These are phyloP conservation scores for Bufo bufo DNA, from an alignment of 2,113 vertebrate genomes.

Conservation along the genomic window DNA sequence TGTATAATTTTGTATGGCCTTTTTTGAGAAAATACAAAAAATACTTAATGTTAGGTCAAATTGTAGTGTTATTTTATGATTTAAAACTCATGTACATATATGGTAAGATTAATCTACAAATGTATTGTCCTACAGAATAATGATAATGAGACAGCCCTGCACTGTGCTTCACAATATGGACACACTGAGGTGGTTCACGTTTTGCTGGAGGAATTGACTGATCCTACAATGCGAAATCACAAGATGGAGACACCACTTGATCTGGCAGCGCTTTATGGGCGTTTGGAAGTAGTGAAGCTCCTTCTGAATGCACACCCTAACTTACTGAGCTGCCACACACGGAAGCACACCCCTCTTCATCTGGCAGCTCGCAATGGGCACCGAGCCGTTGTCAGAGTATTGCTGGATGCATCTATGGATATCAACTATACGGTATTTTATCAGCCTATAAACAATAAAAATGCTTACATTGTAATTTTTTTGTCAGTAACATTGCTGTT, in stretches of 20 bases:
- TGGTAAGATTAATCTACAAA: background rate
- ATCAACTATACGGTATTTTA: slow-evolving; percentile 91
- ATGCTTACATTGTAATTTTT: too few species aligned
- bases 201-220: slow-evolving; percentile 93
- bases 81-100: background rate
- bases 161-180: slow-evolving; percentile 96
- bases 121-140: slow-evolving; percentile 82
- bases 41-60: too few species aligned
- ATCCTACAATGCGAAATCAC: slow-evolving; percentile 98
- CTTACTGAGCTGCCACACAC: slow-evolving; percentile 90
- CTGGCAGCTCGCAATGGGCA: slow-evolving; percentile 94
- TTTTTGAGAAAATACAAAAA: too few species aligned
- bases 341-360: slow-evolving; percentile 94
- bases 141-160: slow-evolving; percentile 96
- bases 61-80: background rate
- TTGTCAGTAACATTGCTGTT: background rate
- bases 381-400: slow-evolving; percentile 88
- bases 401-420: slow-evolving; percentile 94
- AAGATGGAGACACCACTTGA: slow-evolving; percentile 96
- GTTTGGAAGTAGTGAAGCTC: slow-evolving; percentile 96
- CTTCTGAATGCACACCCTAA: slow-evolving; percentile 94
- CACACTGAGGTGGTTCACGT: slow-evolving; percentile 92
- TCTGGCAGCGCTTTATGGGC: slow-evolving; percentile 90
- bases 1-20: too few species aligned
- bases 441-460: too few species aligned